Percentiles rank a stretch among this genome's conserved stretches.
Evolutionary conservation across 2,888 invertebrate genomes (phyloP).

Genomic region (Pollenia amentaria): DNA sequence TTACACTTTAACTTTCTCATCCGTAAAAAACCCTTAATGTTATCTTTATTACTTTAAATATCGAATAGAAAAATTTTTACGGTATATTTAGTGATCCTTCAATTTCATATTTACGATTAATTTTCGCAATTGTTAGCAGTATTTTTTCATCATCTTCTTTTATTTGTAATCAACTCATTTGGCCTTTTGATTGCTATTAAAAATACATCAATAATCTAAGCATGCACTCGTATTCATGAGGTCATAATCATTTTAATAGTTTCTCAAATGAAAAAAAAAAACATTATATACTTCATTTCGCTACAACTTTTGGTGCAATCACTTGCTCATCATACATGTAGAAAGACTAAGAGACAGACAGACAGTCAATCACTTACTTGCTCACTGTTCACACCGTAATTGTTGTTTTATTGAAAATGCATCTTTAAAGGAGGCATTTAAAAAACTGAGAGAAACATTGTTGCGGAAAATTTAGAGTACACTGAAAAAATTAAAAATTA

Average conservation of each 20-base stretch:
- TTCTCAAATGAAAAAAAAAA: conserved; percentile 6
- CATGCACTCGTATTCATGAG: conserved; percentile 63
- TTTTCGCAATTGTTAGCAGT: background rate
- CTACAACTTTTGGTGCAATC: background rate
- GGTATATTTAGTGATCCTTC: conserved; percentile 71
- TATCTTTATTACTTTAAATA: conserved; percentile 16
- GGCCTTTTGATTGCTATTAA: conserved; percentile 66
- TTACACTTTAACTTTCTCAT: background rate
- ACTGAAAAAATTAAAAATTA: no score
- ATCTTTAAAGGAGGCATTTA: background rate
- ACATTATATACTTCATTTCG: conserved; percentile 40
- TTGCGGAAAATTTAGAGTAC: no score
- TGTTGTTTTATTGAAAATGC: conserved; percentile 21
- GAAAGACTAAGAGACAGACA: background rate
- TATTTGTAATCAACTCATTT: conserved; percentile 68
- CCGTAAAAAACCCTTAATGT: conserved; percentile 22
- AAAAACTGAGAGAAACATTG: conserved; percentile 17
- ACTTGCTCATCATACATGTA: conserved; percentile 25
- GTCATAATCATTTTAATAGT: conserved; percentile 60
- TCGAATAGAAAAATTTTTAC: conserved; percentile 57
- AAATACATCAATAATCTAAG: conserved; percentile 59
- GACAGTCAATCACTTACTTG: conserved; percentile 17
- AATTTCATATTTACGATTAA: conserved; percentile 52
- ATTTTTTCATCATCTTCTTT: conserved; percentile 5
- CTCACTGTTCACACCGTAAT: conserved; percentile 46